Evolutionary conservation across 2,113 vertebrate species (phyloP).

Genomic region (Cololabis saira): DNA sequence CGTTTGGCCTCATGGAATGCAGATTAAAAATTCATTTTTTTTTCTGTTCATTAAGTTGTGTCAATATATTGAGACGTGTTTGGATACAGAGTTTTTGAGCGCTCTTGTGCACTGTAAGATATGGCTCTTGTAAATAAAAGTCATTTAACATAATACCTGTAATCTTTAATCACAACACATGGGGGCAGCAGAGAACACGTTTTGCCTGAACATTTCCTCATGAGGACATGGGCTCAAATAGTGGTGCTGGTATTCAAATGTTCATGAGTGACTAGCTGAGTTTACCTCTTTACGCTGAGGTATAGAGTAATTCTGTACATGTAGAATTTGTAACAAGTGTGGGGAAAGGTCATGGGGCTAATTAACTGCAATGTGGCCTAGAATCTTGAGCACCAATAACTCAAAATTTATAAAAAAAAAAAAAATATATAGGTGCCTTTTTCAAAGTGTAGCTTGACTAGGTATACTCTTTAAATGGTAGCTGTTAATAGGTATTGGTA

Average conservation of each 20-base stretch:
- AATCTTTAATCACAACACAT: constrained; percentile 11
- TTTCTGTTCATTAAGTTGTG: constrained; percentile 47
- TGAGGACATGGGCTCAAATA: too few relatives aligned
- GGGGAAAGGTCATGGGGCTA: too few relatives aligned
- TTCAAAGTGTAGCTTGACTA: too few relatives aligned
- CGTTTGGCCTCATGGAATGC: constrained; percentile 18
- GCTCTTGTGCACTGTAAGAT: constrained; percentile 65
- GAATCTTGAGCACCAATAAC: too few relatives aligned
- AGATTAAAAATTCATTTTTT: constrained; percentile 67
- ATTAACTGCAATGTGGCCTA: too few relatives aligned
- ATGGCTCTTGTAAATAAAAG: constrained; percentile 78
- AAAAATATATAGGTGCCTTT: too few relatives aligned
- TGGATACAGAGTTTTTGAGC: constrained; percentile 9
- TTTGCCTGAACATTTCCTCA: neutral
- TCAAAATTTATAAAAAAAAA: too few relatives aligned
- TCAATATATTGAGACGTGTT: constrained; percentile 36
- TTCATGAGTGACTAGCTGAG: too few relatives aligned
- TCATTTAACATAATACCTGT: constrained; percentile 36
- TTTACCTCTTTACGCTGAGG: too few relatives aligned
- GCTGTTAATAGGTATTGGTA: neutral
- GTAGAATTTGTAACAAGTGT: too few relatives aligned
- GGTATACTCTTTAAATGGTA: neutral
- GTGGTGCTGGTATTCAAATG: too few relatives aligned
- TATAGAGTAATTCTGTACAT: too few relatives aligned
- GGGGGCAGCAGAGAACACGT: constrained; percentile 64